Percentiles rank a stretch among this genome's conserved stretches.
These are phyloP conservation scores for Dicyrtoma fusca DNA, from an alignment of 2,888 invertebrate species.

Conservation along the genomic window DNA sequence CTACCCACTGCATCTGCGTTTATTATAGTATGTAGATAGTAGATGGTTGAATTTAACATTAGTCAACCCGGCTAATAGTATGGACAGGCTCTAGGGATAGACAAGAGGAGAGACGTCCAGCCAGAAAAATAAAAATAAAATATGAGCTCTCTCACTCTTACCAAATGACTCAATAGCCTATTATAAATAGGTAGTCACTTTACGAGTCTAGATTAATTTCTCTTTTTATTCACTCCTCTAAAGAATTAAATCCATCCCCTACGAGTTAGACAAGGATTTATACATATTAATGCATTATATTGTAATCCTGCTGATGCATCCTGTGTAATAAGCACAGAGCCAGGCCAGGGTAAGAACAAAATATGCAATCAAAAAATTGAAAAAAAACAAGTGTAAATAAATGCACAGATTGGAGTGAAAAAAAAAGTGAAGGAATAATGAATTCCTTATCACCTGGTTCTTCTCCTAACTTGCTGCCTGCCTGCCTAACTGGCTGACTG, in stretches of 20 bases:
- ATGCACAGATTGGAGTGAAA: background rate
- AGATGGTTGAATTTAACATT: background rate
- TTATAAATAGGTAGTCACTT: slow-evolving; percentile 28
- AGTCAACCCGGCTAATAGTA: background rate
- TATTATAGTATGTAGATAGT: background rate
- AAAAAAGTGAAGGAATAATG: too few species aligned
- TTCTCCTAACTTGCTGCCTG: too few species aligned
- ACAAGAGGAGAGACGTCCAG: background rate
- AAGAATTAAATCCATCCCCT: background rate
- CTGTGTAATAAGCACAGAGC: slow-evolving; percentile 29
- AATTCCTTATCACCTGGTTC: too few species aligned
- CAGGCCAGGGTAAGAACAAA: background rate
- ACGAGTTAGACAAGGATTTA: background rate
- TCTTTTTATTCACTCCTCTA: slow-evolving; percentile 20
- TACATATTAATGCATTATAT: slow-evolving; percentile 7
- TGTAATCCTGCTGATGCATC: slow-evolving; percentile 41
- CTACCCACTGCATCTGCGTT: background rate
- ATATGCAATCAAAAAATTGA: slow-evolving; percentile 1
- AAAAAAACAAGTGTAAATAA: slow-evolving; percentile 18
- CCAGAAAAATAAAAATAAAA: slow-evolving; percentile 1
- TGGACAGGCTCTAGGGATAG: background rate
- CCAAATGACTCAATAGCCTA: slow-evolving; percentile 40
- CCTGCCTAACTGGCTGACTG: too few species aligned
- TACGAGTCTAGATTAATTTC: slow-evolving; percentile 35
- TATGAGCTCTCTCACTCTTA: slow-evolving; percentile 17